These are phyloP conservation scores for human DNA, from an alignment of 2,113 vertebrate species.

Conservation along the genomic window GRCh38 chr4:99444001-99444500, in stretches of 20 bases:
- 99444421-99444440: background rate
- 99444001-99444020: no score
- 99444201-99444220: conserved; percentile 1
- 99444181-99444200: background rate
- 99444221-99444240: background rate
- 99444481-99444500: background rate
- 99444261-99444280: background rate
- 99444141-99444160: background rate
- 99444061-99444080: background rate
- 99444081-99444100: background rate
- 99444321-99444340: background rate
- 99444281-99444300: background rate
- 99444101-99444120: background rate
- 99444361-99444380: background rate
- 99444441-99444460: background rate
- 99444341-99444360: background rate
- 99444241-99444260: background rate
- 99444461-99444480: background rate
- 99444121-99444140: background rate
- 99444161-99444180: background rate
- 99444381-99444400: background rate
- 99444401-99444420: background rate
- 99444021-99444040: background rate
- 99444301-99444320: background rate
- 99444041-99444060: background rate